Evolutionary conservation across 2,888 invertebrate species (phyloP).

Genomic region (Elysia crispata): DNA sequence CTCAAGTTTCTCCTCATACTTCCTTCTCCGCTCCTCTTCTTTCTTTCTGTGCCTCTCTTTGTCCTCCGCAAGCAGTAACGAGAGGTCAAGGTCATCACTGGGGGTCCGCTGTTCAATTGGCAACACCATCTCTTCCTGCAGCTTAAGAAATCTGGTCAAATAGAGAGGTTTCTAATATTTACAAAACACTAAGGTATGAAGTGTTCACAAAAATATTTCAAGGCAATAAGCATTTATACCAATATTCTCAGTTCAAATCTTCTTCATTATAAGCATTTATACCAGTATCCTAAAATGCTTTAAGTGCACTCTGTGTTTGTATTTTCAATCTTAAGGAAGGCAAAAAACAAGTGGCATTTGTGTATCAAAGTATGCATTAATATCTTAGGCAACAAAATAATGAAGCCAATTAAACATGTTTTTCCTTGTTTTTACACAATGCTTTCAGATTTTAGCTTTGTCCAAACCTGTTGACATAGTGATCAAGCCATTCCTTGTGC

Average conservation of each 20-base stretch:
- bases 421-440: background rate
- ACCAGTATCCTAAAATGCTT: too few species aligned
- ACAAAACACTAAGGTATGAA: background rate
- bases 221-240: background rate
- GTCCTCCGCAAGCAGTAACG: background rate
- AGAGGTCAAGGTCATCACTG: conserved; percentile 26
- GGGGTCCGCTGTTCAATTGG: conserved; percentile 28
- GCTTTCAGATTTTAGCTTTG: background rate
- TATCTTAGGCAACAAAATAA: background rate
- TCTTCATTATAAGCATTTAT: too few species aligned
- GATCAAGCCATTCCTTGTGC: conserved; percentile 56
- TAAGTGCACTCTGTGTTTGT: too few species aligned
- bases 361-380: background rate
- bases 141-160: conserved; percentile 15
- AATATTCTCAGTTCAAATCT: background rate
- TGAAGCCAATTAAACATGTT: background rate
- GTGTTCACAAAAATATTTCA: background rate
- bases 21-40: too few species aligned
- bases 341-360: too few species aligned
- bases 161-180: background rate
- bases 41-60: background rate
- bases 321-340: too few species aligned
- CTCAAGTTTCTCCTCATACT: too few species aligned
- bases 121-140: conserved; percentile 36
- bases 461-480: conserved; percentile 50